Base-by-base conservation (phyloP, 2,113 vertebrate species). In the Pica pica region DNA sequence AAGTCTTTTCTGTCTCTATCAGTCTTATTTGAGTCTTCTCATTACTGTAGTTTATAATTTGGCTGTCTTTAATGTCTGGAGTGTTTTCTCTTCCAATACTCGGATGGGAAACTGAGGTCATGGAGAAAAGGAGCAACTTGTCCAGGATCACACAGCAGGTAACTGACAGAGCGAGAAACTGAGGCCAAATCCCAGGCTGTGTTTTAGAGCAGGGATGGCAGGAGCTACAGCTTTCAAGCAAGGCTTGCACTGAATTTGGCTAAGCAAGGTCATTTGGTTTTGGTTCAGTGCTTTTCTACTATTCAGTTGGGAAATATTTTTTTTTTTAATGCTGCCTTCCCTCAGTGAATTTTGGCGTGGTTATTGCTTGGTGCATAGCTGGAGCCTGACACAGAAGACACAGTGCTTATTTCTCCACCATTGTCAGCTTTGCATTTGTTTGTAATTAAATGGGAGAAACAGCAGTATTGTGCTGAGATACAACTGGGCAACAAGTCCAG, bases 371-470 rank as follows among this genome's bases (percentile, higher is more conserved):
- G 75, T 96, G 73, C 61, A 30, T 90, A 92, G 92, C 90, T 96
- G 83, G 88, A 93, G 90, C 77, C 83, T 87, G 92, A 82, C 83
- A 88, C 69, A 81, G 71, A 68, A 65, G 76, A 60, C 10, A 3
- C 87, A 71, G 89, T 20, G 57, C 86, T 95, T n/a, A 4, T 90
- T 90, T 89, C 65, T 95, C 60, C 61, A 42, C 80, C 71, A 74
- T 61, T 83, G 94, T 94, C 86, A 90, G 65, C 71, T 92, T 76
- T 68, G 80, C 93, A 71, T 95, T 95, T 95, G 93, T 93, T 96
- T 94, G 39, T 93, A 93, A 96, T 96, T 95, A 94, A 92, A 74
- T 44, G 55, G 85, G 52, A 95, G 85, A 70, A 94, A 57, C 79
- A 82, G 83, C 64, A 88, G 93, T 67, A 89, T 94, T 97, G 92